Evolutionary conservation across 2,888 invertebrate genomes (phyloP), one percentile per base, ranked within the genome.

Genomic region (Myathropa florea): DNA sequence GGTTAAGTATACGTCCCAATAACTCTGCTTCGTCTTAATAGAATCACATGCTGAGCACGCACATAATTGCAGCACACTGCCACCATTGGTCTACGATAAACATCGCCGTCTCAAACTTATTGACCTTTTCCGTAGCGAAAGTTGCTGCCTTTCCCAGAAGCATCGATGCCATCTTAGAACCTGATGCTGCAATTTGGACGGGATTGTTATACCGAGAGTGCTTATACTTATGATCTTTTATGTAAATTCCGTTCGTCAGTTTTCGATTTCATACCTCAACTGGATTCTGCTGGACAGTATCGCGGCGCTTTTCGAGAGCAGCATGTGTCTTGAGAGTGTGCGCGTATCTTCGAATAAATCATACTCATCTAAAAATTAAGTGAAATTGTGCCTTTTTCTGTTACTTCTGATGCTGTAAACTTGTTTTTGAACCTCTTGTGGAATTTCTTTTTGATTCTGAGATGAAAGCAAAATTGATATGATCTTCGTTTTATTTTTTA

Each of bases 391-490:
- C 2, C 33, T 71, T 78, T 64, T 23, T 65, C 59, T 65, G 24
- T 77, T 70, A 63, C 39, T 70, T 68, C 36, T 9, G 18, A 21
- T 21, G 57, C 28, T 71, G 26, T 28, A 46, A 28, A 60, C 60
- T 71, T 30, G 36, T 78, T 46, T 53, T 46, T 28, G 24, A 24
- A 18, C 24, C 4, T 65, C 18, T 65, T 79, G 70, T 26, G 57
- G 57, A 24, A 53, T 64, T 55, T 80, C 73, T 67, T 73, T 80
- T 73, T 36, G 39, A 68, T 63, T 63, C 53, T 18, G 33, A 80
- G 80, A 80, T 80, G 80, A 80, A 80, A 80, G 80, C 80, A 80
- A 80, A 80, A 68, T 80, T 80, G 80, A 80, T 80, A 73, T 80
- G 68, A 33, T 67, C 61, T 80, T 64, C 18, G 57, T 28, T 55